Base-by-base conservation (phyloP, 92 coral and sea anemone genomes). In the Umimayanthus chanpuru region DNA sequence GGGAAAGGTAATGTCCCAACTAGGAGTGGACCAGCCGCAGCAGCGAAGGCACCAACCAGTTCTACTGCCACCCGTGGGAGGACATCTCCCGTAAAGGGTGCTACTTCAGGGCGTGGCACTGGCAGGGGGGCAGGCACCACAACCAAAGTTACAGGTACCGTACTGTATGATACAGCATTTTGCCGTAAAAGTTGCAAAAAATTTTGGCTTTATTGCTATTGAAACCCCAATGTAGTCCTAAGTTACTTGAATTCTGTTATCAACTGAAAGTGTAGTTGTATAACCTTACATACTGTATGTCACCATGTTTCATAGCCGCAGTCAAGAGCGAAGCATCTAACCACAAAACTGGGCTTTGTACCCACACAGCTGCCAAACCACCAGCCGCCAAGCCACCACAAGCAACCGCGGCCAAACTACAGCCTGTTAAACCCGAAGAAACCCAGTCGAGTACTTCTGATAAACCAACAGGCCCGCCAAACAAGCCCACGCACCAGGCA, bases 401-500 rank as follows among this genome's bases (percentile, higher is more conserved):
- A 30, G 74, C 91, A 30, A 36, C 88, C 77, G 90, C 85, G 28
- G 49, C 85, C 81, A 49, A 78, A 43, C 32, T 90, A 4, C 39
- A 88, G 44, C 86, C 94, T 4, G 67, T 49, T 32, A 90, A 89
- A 88, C 88, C 86, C 18, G 86, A 86, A 7, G 85, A 82, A 89
- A 83, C 92, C 86, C 85, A 87, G 82, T 82, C 91, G 79, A 10
- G 76, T 68, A 67, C 88, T 76, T 76, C 87, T 28, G 88, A 81
- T 61, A 92, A 91, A 68, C 90, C 98, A 53, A 87, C 85, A 71
- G 98, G 99, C 23, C 98, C 98, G 67, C 98, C 96, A 28, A 97
- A 97, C 90, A 93, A 94, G 77, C 94, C 96, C 9, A 88, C 97
- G 41, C 92, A 92, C 93, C 98, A 95, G 30, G 89, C 99, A 9